Base-by-base conservation (phyloP, 2,797 vertebrate species). In the Acanthurus tractus region DNA sequence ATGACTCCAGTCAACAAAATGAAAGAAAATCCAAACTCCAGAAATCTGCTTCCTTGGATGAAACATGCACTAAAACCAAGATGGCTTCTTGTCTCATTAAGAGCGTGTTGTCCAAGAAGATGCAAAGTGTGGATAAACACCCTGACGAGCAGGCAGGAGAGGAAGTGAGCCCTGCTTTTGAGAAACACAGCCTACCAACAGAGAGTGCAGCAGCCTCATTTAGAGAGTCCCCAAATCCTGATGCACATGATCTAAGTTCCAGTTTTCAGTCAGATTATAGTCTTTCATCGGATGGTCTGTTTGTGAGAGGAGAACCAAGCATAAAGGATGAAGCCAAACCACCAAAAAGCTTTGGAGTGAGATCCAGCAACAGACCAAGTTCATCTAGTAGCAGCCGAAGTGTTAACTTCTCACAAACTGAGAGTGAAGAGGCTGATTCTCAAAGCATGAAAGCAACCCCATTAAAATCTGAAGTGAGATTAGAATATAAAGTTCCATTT, bases 41-140 rank as follows among this genome's bases (percentile, higher is more conserved):
- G 92, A 97, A 96, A 84, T 96, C 97, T 8, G 89, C 93, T 36
- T 98, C 96, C 67, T 86, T 97, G 92, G 97, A 96, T 38, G 93
- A 95, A 62, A 93, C 94, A 0, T 80, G 90, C 38, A 76, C 91
- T 25, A 97, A 96, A 88, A 95, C 96, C 57, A 95, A 96, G 88
- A 95, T 95, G 34, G 97, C 98, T 40, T 96, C 97, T 5, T 96
- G 92, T 81, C 91, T 98, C 40, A 97, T 99, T 77, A 97, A 96
- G 82, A 98, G 95, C 3, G 96, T 97, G 20, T 90, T 98, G 45
- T 96, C 96, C 74, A 97, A 97, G 90, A 98, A 97, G 91, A 96
- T 98, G 95, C 96, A 96, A 72, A 91, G 90, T n/a, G 89, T 89
- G 58, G 89, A 92, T 46, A 90, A 87, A 75, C 83, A 89, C 73